Conservation (phyloP, 64 coral and sea anemone species). For the Platygyra sinensis region DNA sequence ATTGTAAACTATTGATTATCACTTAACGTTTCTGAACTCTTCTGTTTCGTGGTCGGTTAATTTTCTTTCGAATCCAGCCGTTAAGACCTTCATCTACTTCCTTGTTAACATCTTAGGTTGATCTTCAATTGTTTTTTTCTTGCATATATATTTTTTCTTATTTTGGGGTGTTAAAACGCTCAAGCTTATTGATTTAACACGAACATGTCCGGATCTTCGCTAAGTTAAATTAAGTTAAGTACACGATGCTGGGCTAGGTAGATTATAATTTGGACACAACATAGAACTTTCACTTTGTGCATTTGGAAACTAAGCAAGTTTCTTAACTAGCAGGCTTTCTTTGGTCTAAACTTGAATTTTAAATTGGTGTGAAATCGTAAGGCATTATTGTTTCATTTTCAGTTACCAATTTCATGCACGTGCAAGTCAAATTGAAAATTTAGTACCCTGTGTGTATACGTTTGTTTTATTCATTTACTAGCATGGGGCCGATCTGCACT, state of each 20-base stretch:
- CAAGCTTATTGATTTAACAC: neutral
- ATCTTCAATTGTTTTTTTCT: neutral
- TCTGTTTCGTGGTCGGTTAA: neutral
- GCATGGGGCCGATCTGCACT: no score
- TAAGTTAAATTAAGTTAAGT: neutral
- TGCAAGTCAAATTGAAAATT: constrained; percentile 5
- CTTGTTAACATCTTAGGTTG: neutral
- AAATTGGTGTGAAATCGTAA: neutral
- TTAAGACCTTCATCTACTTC: neutral
- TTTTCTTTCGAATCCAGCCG: neutral
- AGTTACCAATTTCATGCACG: neutral
- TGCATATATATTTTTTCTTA: no score
- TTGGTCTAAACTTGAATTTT: neutral
- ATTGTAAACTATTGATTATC: neutral
- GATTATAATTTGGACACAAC: neutral
- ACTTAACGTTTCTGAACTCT: neutral
- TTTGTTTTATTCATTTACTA: no score
- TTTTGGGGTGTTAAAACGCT: neutral
- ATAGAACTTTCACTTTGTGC: neutral
- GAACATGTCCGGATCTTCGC: neutral
- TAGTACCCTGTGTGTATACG: neutral
- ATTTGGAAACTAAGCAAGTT: neutral
- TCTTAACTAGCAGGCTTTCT: neutral
- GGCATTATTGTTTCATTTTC: neutral
- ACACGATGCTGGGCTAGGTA: neutral